Base-by-base conservation (phyloP, 2,888 invertebrate species). In the Heterodera filipjevi region DNA sequence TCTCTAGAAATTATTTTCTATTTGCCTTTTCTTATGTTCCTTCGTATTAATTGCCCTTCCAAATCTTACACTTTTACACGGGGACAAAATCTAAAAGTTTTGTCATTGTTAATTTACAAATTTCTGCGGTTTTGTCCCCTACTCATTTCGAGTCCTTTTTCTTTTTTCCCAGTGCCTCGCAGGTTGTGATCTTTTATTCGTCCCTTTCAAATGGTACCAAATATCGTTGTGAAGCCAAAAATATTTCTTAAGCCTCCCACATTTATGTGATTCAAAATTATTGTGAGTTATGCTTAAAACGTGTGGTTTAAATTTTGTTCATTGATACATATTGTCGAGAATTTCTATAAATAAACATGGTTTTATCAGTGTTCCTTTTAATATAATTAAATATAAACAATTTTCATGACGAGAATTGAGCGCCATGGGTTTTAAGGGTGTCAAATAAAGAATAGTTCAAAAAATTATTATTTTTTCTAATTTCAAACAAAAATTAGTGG, bases 91-190 rank as follows among this genome's bases (percentile, higher is more conserved):
- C 27, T 27, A n/a, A n/a, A 27, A 10, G 27, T 8, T 10, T 10
- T n/a, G n/a, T n/a, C n/a, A n/a, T n/a, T 14, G 6, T 6, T 30
- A 5, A 33, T 33, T 68, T 33, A 68, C 0, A 30, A 2, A 66
- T 33, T 22, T 22, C 33, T 8, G 8, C 22, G 59, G 59, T 68
- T 68, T 33, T 68, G 22, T 68, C 27, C 68, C 16, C 68, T 14
- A 33, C 22, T 10, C 33, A 33, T 68, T 10, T 16, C 33, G 2
- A 16, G 6, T 66, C 14, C 33, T 12, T 35, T 33, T 22, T n/a
- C 27, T 39, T 66, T 35, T 71, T 72, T 44, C 77, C 39, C 59
- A 71, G 59, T 66, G 66, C 77, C 77, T 66, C 30, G 33, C 32
- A 68, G 35, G 35, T 68, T 68, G 68, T 68, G 68, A 68, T 68